Base-by-base conservation (phyloP, 1,140 invertebrate genomes). In the Drosophila albomicans region DNA sequence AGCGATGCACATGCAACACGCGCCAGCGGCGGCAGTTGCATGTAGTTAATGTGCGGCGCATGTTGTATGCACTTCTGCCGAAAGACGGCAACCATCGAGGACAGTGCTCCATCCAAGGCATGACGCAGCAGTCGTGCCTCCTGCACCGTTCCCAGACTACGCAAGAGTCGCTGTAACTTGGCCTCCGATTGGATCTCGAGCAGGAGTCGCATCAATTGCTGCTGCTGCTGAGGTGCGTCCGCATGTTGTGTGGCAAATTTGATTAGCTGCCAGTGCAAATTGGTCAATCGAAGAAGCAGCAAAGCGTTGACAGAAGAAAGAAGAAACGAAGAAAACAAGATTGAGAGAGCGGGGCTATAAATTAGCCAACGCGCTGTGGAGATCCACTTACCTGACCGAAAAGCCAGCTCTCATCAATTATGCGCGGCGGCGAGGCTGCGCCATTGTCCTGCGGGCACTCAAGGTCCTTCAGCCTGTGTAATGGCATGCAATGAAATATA, bases 351-450 rank as follows among this genome's bases (percentile, higher is more conserved):
- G 11, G 45, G 13, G 5, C 32, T 65, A 75, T 61, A 68, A 86
- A 75, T 86, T 81, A 81, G 82, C 82, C 70, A 61, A 49, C 67
- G 74, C 71, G 69, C 65, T 49, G 41, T 58, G 61, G 51, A 45
- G 49, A 64, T 51, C 63, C 71, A 92, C 81, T 91, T 78, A 92
- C 91, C 91, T 92, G 88, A 16, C 73, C 79, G 76, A 92, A 91
- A 54, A 92, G 78, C 91, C 91, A 92, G 75, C 84, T 85, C 79
- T 92, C 91, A 79, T 92, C 91, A 81, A 92, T 91, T 78, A 92
- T 91, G 78, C 81, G 82, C 73, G 81, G 78, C 73, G 85, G 48
- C 68, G 75, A 52, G 57, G 71, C 81, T 52, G 71, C 52, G 30
- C 63, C 69, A 81, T 85, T 88, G 71, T 81, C 67, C 78, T 75